phyloP scores from a whole-genome alignment of 2,797 vertebrate species.

The Pelobates cultripes region DNA sequence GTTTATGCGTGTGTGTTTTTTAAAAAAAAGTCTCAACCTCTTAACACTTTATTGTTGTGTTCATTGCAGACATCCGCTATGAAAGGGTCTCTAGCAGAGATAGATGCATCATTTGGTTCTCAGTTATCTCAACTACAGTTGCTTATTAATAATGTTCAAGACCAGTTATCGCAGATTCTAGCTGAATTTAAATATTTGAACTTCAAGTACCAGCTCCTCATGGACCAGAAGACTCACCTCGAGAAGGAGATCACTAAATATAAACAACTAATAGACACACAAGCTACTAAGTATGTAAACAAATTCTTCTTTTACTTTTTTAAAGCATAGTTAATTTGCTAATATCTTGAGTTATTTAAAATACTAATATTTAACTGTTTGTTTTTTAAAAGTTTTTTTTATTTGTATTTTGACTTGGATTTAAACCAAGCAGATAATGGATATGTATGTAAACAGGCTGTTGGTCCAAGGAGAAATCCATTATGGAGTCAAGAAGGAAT shows the following conservation, averaged over 20 bases:
- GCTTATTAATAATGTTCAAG: constrained; percentile 68
- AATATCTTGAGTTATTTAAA: too few species aligned
- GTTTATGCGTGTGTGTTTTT: too few species aligned
- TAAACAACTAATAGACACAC: constrained; percentile 3
- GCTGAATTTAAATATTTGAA: constrained; percentile 73
- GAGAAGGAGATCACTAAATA: constrained; percentile 75
- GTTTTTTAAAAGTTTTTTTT: too few species aligned
- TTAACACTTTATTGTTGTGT: not conserved
- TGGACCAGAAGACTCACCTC: constrained; percentile 79
- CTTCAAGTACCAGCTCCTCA: constrained; percentile 73
- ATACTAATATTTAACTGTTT: too few species aligned
- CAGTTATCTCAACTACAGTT: constrained; percentile 68
- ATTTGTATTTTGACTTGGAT: too few species aligned
- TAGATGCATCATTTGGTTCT: constrained; percentile 6
- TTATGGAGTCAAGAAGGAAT: too few species aligned
- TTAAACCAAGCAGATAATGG: too few species aligned
- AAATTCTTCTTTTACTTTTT: not conserved
- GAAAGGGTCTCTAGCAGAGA: constrained; percentile 2
- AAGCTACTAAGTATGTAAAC: constrained; percentile 1
- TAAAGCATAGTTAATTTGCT: not conserved
- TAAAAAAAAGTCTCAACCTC: too few species aligned
- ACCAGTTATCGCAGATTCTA: constrained; percentile 68
- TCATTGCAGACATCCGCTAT: not conserved
- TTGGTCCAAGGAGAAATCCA: too few species aligned
- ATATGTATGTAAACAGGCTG: too few species aligned